phyloP scores from a whole-genome alignment of 2,888 invertebrate genomes.

The Ochropleura plecta region DNA sequence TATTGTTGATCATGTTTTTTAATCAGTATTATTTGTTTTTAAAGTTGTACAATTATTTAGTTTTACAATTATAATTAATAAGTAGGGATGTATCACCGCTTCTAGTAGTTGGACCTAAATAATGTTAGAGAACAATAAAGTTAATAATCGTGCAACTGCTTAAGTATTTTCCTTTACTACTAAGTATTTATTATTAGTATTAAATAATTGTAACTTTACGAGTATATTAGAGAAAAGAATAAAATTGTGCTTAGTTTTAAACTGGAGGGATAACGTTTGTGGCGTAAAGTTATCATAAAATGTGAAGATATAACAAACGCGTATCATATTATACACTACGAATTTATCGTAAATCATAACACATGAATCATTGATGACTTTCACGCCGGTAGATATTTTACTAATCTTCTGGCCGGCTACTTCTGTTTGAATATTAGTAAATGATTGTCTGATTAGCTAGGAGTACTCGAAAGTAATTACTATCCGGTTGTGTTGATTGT shows the following conservation, averaged over 20 bases:
- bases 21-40: constrained; percentile 51
- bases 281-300: constrained; percentile 38
- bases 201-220: constrained; percentile 46
- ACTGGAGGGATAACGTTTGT: constrained; percentile 23
- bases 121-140: constrained; percentile 50
- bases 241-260: constrained; percentile 53
- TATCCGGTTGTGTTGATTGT: constrained; percentile 33
- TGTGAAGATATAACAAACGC: constrained; percentile 18
- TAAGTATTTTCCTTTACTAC: constrained; percentile 45
- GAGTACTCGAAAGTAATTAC: constrained; percentile 17
- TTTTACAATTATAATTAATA: constrained; percentile 43
- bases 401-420: constrained; percentile 38
- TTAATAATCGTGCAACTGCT: constrained; percentile 56
- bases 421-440: constrained; percentile 37
- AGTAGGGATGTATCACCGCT: constrained; percentile 62
- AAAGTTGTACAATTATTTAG: constrained; percentile 38
- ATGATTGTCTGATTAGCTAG: constrained; percentile 35
- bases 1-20: constrained; percentile 25
- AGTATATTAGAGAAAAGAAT: constrained; percentile 43
- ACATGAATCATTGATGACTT: constrained; percentile 12
- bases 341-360: constrained; percentile 33
- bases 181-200: constrained; percentile 55
- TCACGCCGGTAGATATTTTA: constrained; percentile 40
- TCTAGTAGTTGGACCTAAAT: constrained; percentile 60
- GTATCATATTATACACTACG: constrained; percentile 23